Percentiles rank a stretch among this genome's conserved stretches.
Evolutionary conservation across 2,888 invertebrate species (phyloP).

Genomic region (Andrena haemorrhoa): DNA sequence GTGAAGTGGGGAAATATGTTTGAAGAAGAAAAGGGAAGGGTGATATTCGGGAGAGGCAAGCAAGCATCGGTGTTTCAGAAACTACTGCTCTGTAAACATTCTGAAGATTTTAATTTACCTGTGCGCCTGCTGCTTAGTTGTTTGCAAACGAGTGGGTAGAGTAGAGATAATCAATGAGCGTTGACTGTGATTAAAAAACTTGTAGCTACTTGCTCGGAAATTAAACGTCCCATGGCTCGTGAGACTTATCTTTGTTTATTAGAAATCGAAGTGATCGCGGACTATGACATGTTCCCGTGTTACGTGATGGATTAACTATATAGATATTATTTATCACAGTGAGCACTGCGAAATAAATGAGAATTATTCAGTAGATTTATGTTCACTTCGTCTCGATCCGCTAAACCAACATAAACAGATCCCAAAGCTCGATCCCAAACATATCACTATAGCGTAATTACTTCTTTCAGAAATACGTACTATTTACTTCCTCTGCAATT

Average conservation of each 20-base stretch:
- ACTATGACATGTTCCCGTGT: background rate
- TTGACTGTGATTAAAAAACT: slow-evolving; percentile 3
- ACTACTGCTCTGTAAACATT: too few species aligned
- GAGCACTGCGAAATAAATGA: background rate
- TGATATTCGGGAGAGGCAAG: background rate
- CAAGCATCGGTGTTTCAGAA: too few species aligned
- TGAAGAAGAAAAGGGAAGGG: background rate
- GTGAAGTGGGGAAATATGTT: background rate
- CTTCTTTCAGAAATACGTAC: background rate
- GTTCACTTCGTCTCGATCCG: too few species aligned
- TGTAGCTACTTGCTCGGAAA: background rate
- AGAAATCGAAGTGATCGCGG: slow-evolving; percentile 20
- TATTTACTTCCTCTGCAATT: background rate
- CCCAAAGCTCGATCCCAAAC: background rate
- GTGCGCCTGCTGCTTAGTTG: background rate
- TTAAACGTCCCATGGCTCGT: background rate
- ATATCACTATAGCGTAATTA: background rate
- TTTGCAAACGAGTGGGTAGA: background rate
- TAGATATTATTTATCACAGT: slow-evolving; percentile 1
- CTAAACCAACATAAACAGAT: too few species aligned
- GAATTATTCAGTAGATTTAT: background rate
- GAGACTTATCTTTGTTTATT: slow-evolving; percentile 29
- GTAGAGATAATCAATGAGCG: background rate
- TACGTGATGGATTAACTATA: slow-evolving; percentile 8
- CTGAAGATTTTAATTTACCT: too few species aligned